Percentiles rank a stretch among this genome's conserved stretches.
phyloP scores from a whole-genome alignment of 2,888 invertebrate species.

The Uropetala carovei region DNA sequence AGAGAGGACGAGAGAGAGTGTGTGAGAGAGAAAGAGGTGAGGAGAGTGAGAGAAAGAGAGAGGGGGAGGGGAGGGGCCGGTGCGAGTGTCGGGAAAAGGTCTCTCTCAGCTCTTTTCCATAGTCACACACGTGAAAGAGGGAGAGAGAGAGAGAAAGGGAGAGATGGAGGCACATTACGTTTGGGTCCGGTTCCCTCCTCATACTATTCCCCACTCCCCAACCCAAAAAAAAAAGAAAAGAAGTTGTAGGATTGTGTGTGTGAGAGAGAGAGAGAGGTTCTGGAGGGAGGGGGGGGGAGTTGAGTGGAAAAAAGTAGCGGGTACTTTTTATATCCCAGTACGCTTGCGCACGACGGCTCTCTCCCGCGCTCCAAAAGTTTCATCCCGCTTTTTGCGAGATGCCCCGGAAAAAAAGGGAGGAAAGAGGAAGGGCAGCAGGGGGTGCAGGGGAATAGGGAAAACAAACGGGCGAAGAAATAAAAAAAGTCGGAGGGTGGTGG shows the following conservation, averaged over 20 bases:
- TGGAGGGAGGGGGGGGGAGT: background rate
- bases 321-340: background rate
- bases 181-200: slow-evolving; percentile 37
- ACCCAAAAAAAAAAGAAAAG: background rate
- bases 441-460: slow-evolving; percentile 5
- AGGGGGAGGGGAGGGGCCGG: background rate
- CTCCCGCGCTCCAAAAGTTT: slow-evolving; percentile 52
- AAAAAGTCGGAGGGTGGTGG: slow-evolving; percentile 2
- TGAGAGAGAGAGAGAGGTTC: background rate
- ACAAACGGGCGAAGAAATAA: slow-evolving; percentile 47
- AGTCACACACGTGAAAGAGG: background rate
- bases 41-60: background rate
- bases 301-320: slow-evolving; percentile 37
- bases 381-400: slow-evolving; percentile 61
- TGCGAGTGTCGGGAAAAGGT: background rate
- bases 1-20: background rate
- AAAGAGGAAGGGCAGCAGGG: background rate
- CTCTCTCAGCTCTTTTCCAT: background rate
- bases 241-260: background rate
- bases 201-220: background rate
- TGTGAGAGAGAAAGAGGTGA: background rate
- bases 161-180: slow-evolving; percentile 35
- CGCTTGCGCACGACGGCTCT: slow-evolving; percentile 7
- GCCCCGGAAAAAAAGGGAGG: background rate
- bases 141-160: background rate